Percentiles rank a stretch among this genome's conserved stretches.
These are phyloP conservation scores for Numenius arquata DNA, from an alignment of 2,113 vertebrate species.

Conservation along the genomic window DNA sequence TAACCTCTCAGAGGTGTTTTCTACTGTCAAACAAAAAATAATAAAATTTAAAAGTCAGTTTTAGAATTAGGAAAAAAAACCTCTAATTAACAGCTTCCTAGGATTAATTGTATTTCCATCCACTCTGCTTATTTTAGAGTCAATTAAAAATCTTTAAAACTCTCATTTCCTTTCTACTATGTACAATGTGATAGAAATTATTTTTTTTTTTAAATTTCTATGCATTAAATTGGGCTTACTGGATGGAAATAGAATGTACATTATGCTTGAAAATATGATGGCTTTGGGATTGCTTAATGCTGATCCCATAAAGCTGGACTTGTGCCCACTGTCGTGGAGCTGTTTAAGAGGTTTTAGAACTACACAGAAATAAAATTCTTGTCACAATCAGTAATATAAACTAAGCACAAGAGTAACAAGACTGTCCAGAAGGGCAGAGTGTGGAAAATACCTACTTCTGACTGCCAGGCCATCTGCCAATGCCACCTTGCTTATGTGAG, in stretches of 20 bases:
- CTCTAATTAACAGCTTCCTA: not conserved
- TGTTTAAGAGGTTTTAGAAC: not conserved
- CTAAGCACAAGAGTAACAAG: not conserved
- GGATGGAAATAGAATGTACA: not conserved
- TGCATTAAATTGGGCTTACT: not conserved
- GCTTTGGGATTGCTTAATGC: not conserved
- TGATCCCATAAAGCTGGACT: not conserved
- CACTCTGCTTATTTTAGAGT: not conserved
- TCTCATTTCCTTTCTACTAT: not conserved
- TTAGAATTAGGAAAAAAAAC: not conserved
- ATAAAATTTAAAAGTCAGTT: not conserved
- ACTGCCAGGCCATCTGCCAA: not conserved
- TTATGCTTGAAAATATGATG: not conserved
- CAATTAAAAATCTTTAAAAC: not conserved
- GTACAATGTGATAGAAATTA: not conserved
- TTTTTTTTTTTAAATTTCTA: not conserved
- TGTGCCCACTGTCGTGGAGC: accelerated
- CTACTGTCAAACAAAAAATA: not conserved
- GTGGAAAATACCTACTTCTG: not conserved
- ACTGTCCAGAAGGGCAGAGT: not conserved
- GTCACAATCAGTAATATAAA: not conserved
- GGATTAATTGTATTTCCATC: not conserved
- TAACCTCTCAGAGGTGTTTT: not conserved
- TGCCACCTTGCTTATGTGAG: not conserved
- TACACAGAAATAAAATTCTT: not conserved